Base-by-base conservation (phyloP, 1,140 invertebrate species). In the Chlorops oryzae region DNA sequence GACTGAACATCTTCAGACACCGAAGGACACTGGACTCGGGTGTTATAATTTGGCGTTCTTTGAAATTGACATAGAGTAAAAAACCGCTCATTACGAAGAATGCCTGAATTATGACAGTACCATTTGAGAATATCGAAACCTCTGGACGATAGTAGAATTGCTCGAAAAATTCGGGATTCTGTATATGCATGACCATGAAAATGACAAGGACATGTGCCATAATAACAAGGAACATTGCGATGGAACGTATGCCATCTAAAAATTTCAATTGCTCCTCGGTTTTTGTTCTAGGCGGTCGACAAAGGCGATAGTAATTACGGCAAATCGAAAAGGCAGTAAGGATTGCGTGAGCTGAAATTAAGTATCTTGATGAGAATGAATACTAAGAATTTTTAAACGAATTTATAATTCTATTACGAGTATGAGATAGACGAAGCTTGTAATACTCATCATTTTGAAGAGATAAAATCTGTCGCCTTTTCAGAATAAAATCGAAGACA, bases 81-180 rank as follows among this genome's bases (percentile, higher is more conserved):
- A 79, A 78, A 9, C 71, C 71, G 42, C 77, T 77, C 63, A 80
- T 77, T 0, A 75, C 64, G 52, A 80, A 77, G 62, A 78, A 80
- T 3, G 77, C 75, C 51, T 77, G 74, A 9, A 78, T 75, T 4
- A 77, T 62, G 6, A 74, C 54, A 18, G 52, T 73, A 17, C 78
- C 78, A 52, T 78, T 79, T 51, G 73, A 74, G 0, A 78, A 52
- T 5, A 79, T 57, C 0, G 59, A 54, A 0, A 58, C 45, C 43
- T 58, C 57, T 10, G 63, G 50, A 13, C 23, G 49, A 35, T 56
- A 58, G 0, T 62, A 55, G 42, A 60, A 60, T 37, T 56, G 50
- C 38, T 72, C 69, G 35, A 55, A 65, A 46, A 54, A 65, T 39
- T 71, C 53, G 0, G 68, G 58, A 55, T 72, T 72, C 20, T 60